A percentile compares a stretch with the other conserved stretches of the same genome.
phyloP scores from a whole-genome alignment of 2,888 invertebrate genomes.

The Oxycera nigricornis region DNA sequence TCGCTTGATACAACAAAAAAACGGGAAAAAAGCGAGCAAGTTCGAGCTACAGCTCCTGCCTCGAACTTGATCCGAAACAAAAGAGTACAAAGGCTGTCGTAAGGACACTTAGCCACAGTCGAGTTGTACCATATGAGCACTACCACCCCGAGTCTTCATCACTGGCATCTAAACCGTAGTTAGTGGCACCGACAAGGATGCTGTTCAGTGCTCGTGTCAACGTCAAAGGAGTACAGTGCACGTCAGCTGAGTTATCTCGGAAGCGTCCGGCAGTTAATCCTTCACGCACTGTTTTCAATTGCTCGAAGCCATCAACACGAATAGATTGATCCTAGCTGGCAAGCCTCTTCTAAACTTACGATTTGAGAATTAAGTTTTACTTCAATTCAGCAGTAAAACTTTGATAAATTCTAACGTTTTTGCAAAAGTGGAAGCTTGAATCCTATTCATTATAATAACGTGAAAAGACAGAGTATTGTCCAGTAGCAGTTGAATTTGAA shows the following conservation, averaged over 20 bases:
- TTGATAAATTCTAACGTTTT: too few species aligned
- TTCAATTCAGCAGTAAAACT: too few species aligned
- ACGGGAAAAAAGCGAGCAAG: neutral
- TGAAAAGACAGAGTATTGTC: too few species aligned
- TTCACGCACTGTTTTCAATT: too few species aligned
- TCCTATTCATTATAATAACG: too few species aligned
- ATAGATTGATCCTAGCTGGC: too few species aligned
- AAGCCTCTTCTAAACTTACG: too few species aligned
- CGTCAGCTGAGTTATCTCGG: neutral
- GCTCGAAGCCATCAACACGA: too few species aligned
- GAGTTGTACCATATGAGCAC: constrained; percentile 24
- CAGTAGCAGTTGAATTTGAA: too few species aligned
- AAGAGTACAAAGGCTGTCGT: constrained; percentile 38
- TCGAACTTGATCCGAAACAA: constrained; percentile 34
- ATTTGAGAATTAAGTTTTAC: too few species aligned
- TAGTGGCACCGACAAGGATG: constrained; percentile 6
- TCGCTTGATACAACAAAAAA: constrained; percentile 49
- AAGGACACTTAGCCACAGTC: constrained; percentile 29
- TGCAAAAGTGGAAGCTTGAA: too few species aligned
- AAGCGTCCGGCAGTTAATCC: neutral
- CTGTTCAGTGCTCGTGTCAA: constrained; percentile 17
- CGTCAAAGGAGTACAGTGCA: constrained; percentile 27
- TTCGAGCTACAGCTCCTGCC: constrained; percentile 5
- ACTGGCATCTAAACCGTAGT: constrained; percentile 13
- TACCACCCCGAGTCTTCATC: neutral